Base-by-base conservation (phyloP, 2,888 invertebrate genomes). In the Crocallis elinguaria region DNA sequence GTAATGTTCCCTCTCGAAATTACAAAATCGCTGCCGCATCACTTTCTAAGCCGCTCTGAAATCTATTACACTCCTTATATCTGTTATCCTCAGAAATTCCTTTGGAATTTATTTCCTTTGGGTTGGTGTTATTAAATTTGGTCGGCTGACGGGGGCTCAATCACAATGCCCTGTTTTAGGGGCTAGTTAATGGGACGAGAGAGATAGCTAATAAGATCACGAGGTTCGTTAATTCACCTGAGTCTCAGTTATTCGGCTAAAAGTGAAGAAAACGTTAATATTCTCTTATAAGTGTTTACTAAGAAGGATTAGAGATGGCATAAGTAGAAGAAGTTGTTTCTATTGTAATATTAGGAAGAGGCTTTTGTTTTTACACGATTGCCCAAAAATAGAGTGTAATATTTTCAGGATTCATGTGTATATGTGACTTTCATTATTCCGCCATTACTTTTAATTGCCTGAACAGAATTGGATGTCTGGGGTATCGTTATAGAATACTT, bases 171-270 rank as follows among this genome's bases (percentile, higher is more conserved):
- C 42, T 54, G 41, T 49, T 54, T 25, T 8, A 48, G 38, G 56
- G 38, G 36, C 25, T 44, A 48, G 23, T 52, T 61, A 55, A 61
- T 57, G 49, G 43, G 43, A 55, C n/a, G 13, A 39, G 33, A 13
- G 75, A 77, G 73, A 71, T 63, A 62, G 71, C 72, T 85, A 84
- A 85, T 82, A 77, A 79, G 75, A 81, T 84, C 74, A 75, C 74
- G 77, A 65, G 80, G 79, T 75, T 82, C 75, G 74, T 82, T 83
- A 80, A 82, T 76, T 79, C 67, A 59, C 66, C 70, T 67, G 64
- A 60, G 60, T 65, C 49, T 58, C 59, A 5, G 62, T 62, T 63
- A 70, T 59, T 69, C 71, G 69, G 72, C 75, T 61, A 64, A 59
- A 71, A 25, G 25, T 25, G 25, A 25, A n/a, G n/a, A n/a, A n/a